Conservation (phyloP, 2,113 vertebrate genomes). For the Dissostichus mawsoni region DNA sequence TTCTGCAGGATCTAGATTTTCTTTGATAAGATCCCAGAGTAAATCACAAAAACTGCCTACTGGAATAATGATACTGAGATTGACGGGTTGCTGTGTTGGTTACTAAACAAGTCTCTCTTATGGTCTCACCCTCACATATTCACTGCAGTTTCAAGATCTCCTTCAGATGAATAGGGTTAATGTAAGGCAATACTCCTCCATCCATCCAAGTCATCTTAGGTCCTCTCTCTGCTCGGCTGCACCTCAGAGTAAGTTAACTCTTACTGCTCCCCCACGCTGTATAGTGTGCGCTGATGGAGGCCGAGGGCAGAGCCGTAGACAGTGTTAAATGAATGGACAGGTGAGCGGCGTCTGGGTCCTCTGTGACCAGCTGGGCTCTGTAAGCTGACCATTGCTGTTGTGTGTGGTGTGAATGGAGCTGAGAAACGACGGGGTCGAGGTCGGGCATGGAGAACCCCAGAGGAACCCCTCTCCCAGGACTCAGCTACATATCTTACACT, state of each 20-base stretch:
- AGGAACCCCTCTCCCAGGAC: slow-evolving; percentile 57
- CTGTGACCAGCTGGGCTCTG: slow-evolving; percentile 62
- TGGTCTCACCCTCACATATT: slow-evolving; percentile 39
- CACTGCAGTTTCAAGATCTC: slow-evolving; percentile 38
- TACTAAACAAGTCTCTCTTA: slow-evolving; percentile 31
- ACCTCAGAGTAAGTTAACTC: slow-evolving; percentile 66
- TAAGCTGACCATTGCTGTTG: slow-evolving; percentile 76
- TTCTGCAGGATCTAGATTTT: slow-evolving; percentile 53
- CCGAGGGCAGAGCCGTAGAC: slow-evolving; percentile 43
- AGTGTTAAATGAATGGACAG: slow-evolving; percentile 67
- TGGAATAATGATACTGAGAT: slow-evolving; percentile 14
- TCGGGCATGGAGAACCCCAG: slow-evolving; percentile 63
- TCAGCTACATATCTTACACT: slow-evolving; percentile 43
- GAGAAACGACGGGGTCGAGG: slow-evolving; percentile 71
- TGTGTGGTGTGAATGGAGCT: slow-evolving; percentile 76
- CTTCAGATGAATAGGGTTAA: slow-evolving; percentile 61
- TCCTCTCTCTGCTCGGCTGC: slow-evolving; percentile 67
- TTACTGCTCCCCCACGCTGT: slow-evolving; percentile 46
- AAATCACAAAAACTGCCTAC: slow-evolving; percentile 17
- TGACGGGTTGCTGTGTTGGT: slow-evolving; percentile 19
- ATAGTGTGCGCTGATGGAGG: slow-evolving; percentile 28
- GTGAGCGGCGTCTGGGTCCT: slow-evolving; percentile 60
- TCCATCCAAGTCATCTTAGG: slow-evolving; percentile 66
- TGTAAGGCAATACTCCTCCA: slow-evolving; percentile 70
- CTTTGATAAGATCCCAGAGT: slow-evolving; percentile 46